Conservation (phyloP, 1,140 invertebrate genomes). For the Pinna nobilis region DNA sequence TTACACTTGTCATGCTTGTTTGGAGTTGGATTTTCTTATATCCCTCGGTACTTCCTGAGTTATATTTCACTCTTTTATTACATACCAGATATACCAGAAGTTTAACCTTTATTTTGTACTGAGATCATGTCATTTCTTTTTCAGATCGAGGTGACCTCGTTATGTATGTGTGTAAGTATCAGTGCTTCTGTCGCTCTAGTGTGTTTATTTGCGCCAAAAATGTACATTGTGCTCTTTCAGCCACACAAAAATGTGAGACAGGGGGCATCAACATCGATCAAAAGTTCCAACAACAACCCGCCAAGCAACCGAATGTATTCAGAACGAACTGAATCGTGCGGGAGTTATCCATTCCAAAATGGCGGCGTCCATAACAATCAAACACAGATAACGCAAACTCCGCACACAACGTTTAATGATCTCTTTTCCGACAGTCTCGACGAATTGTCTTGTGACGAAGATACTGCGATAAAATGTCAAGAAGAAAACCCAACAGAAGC, state of each 20-base stretch:
- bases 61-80: too few relatives aligned
- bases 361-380: conserved; percentile 13
- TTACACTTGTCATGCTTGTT: too few relatives aligned
- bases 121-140: conserved; percentile 27
- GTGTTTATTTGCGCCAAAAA: conserved; percentile 87
- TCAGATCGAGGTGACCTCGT: conserved; percentile 85
- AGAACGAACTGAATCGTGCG: conserved; percentile 39
- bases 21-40: too few relatives aligned
- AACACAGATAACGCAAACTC: conserved; percentile 39
- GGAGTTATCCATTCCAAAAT: conserved; percentile 42
- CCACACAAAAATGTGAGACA: conserved; percentile 84
- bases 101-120: too few relatives aligned
- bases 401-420: conserved; percentile 50
- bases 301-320: conserved; percentile 29
- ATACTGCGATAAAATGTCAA: conserved; percentile 26
- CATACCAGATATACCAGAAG: too few relatives aligned
- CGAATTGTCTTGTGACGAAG: conserved; percentile 50
- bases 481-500: background rate
- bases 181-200: conserved; percentile 86
- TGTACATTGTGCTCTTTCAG: conserved; percentile 85
- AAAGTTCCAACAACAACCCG: conserved; percentile 42
- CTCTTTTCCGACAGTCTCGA: conserved; percentile 57
- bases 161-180: conserved; percentile 87
- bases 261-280: conserved; percentile 51
- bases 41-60: too few relatives aligned